Evolutionary conservation across 2,888 invertebrate genomes (phyloP).

Genomic region (Idaea straminata): DNA sequence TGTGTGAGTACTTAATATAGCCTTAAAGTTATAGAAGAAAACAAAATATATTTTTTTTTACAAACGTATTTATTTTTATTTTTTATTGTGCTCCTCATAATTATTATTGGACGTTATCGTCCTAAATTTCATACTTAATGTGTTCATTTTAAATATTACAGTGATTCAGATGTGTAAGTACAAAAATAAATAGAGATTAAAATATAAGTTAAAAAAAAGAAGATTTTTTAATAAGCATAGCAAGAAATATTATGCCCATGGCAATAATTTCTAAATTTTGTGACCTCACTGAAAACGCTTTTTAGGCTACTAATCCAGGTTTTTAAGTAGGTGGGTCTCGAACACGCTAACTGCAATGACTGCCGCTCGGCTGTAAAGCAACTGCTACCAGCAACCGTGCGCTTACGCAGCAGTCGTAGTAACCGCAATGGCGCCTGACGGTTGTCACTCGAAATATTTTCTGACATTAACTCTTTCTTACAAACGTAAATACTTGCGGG

Average conservation of each 20-base stretch:
- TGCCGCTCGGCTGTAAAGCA: no score
- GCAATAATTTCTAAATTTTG: neutral
- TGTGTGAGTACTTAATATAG: no score
- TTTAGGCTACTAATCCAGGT: neutral
- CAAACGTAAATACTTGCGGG: no score
- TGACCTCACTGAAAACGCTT: neutral
- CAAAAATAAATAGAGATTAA: constrained; percentile 64
- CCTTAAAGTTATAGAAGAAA: constrained; percentile 8
- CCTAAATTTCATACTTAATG: constrained; percentile 62
- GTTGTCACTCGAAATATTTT: no score
- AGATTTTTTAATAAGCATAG: neutral
- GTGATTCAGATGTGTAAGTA: constrained; percentile 44
- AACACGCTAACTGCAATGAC: no score
- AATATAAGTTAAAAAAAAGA: constrained; percentile 8
- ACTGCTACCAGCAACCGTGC: no score
- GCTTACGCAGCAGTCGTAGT: no score
- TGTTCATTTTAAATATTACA: constrained; percentile 57
- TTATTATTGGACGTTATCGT: constrained; percentile 59
- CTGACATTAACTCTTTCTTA: no score
- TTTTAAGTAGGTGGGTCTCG: no score
- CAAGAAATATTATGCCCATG: neutral
- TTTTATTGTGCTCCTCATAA: constrained; percentile 78
- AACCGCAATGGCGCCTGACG: no score
- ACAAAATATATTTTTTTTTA: constrained; percentile 51
- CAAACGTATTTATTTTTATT: constrained; percentile 76